Base-by-base conservation (phyloP, 2,797 vertebrate genomes). In the Triplophysa yarkandensis region DNA sequence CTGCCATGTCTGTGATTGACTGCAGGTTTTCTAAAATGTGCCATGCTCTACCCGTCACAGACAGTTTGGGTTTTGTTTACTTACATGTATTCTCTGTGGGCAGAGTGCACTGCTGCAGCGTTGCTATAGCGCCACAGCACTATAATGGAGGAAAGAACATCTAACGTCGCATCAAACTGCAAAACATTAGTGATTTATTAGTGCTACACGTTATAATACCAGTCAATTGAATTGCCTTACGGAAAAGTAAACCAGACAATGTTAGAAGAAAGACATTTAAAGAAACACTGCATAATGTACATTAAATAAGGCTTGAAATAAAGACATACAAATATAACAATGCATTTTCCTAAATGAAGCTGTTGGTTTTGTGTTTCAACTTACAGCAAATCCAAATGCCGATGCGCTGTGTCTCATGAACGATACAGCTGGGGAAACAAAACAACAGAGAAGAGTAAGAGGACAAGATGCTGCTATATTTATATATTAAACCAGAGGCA, bases 121-220 rank as follows among this genome's bases (percentile, higher is more conserved):
- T 99, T 99, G 92, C 96, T 96, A 88, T 99, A 99, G 48, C 98
- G 94, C 98, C 98, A 99, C 81, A 98, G 25, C 17, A 99, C 97
- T 30, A 99, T 99, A 43, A 92, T 91, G 0, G 98, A 99, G 0
- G 97, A 98, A 85, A 99, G 79, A 71, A 99, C 96, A 4, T 99
- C 98, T 86, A 99, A 90, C 28, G 86, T 87, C 68, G 98, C 98
- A 58, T 99, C 97, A 76, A 99, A 99, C 98, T 99, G 89, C 67
- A 89, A 90, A 52, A 60, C 68, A 58, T 69, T 36, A 69, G 50
- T 46, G 21, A 68, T 16, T 54, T 6, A 28, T 63, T 58, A 74
- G 48, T 64, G 34, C 25, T 21, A 27, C 0, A 41, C 3, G 21
- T 19, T 1, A 48, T 39, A 3, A 39, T 39, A 39, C 11, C 36